phyloP scores from a whole-genome alignment of 2,113 vertebrate species.

The Crotophaga sulcirostris region DNA sequence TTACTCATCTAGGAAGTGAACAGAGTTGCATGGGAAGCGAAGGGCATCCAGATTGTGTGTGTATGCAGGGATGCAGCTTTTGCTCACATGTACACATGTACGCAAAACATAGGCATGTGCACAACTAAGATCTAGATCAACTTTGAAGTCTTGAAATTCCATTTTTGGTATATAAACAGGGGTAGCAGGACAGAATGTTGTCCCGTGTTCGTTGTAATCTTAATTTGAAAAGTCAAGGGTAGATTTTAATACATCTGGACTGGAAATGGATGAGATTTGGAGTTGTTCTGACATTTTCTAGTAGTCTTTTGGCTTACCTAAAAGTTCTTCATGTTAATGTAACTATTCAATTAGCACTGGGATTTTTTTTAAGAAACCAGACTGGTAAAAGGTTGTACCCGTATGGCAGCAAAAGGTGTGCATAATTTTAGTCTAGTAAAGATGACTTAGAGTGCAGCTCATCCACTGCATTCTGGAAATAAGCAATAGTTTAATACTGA shows the following conservation, averaged over 20 bases:
- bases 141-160: background rate
- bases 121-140: background rate
- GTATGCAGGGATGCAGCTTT: background rate
- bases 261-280: background rate
- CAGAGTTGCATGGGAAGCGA: background rate
- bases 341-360: background rate
- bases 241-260: background rate
- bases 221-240: background rate
- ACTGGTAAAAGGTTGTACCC: background rate
- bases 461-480: background rate
- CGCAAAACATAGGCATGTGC: background rate
- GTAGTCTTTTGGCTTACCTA: background rate
- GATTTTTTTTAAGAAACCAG: background rate
- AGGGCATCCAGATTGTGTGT: background rate
- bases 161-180: background rate
- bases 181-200: background rate
- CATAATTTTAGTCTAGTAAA: background rate
- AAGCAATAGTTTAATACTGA: background rate
- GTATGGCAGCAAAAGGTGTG: background rate
- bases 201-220: background rate
- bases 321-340: background rate
- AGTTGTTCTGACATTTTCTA: background rate
- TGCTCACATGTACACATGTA: rapidly evolving
- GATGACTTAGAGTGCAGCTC: background rate
- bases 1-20: background rate